These are phyloP conservation scores for Hippocampus abdominalis DNA, from an alignment of 2,113 vertebrate genomes.

Conservation along the genomic window DNA sequence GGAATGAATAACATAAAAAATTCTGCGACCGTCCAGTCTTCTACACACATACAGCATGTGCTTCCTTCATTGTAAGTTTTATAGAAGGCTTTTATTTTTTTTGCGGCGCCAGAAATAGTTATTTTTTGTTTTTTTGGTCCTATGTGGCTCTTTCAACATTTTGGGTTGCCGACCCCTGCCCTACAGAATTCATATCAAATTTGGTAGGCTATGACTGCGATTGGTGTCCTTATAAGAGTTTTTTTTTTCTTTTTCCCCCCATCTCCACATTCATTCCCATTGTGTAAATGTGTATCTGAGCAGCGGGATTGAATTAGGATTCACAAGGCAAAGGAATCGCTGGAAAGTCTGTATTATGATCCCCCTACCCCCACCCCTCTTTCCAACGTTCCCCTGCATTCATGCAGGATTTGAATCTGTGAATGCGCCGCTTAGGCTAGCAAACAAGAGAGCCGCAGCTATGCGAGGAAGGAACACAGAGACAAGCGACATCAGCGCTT, in stretches of 20 bases:
- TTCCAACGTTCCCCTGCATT: constrained; percentile 3
- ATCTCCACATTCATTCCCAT: not conserved
- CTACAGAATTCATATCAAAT: too few species aligned
- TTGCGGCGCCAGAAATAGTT: too few species aligned
- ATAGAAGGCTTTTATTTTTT: too few species aligned
- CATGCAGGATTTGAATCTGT: constrained; percentile 16
- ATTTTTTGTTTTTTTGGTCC: too few species aligned
- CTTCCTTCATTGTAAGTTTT: too few species aligned
- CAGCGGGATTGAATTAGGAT: constrained; percentile 2
- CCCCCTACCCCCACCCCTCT: not conserved
- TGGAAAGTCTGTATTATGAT: constrained; percentile 11
- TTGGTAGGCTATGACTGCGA: not conserved
- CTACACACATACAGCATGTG: too few species aligned
- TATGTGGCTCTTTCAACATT: too few species aligned
- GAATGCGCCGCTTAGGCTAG: constrained; percentile 18
- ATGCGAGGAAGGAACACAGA: constrained; percentile 29
- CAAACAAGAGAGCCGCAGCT: constrained; percentile 35
- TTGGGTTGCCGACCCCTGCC: too few species aligned
- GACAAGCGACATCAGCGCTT: constrained; percentile 52
- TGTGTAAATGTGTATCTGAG: not conserved
- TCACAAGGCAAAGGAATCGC: constrained; percentile 32
- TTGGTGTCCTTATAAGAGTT: not conserved
- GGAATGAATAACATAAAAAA: too few species aligned
- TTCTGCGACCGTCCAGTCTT: too few species aligned
- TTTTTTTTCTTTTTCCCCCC: not conserved